A percentile compares a stretch with the other conserved stretches of the same genome.
These are phyloP conservation scores for Cassiopea xamachana DNA, from an alignment of 30 jellyfish, hydroid and myxozoan species.

Conservation along the genomic window DNA sequence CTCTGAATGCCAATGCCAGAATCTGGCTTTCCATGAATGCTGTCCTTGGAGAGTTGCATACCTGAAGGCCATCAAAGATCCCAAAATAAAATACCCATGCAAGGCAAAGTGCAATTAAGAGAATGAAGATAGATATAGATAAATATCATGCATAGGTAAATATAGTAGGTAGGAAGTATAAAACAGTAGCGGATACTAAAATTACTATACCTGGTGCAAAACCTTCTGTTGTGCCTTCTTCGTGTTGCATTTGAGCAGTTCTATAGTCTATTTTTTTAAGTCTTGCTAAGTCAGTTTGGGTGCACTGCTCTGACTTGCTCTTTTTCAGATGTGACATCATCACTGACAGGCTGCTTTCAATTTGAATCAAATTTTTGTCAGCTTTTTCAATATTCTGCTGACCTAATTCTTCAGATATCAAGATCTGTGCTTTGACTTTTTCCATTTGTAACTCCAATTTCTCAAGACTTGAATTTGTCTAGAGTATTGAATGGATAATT, in stretches of 20 bases:
- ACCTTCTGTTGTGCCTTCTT: background rate
- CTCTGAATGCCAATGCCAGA: background rate
- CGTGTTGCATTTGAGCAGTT: background rate
- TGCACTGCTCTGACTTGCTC: background rate
- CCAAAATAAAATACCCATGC: background rate
- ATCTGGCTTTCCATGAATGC: background rate
- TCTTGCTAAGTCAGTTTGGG: background rate
- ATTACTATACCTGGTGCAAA: background rate
- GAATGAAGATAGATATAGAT: background rate
- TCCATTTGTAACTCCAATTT: background rate
- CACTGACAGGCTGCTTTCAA: background rate
- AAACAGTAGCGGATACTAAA: background rate
- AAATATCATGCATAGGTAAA: background rate
- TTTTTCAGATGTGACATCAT: background rate
- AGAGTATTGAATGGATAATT: background rate
- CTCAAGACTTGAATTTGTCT: background rate
- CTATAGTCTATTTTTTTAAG: background rate
- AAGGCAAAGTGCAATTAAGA: background rate
- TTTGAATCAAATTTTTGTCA: background rate
- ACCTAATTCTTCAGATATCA: background rate
- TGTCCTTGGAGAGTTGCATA: background rate
- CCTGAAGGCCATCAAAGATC: background rate
- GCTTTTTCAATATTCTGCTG: constrained; percentile 10
- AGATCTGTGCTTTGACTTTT: background rate
- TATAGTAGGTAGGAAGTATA: background rate